A percentile compares a stretch with the other conserved stretches of the same genome.
Evolutionary conservation across 1,140 invertebrate genomes (phyloP).

Genomic region (Augochlora pura): DNA sequence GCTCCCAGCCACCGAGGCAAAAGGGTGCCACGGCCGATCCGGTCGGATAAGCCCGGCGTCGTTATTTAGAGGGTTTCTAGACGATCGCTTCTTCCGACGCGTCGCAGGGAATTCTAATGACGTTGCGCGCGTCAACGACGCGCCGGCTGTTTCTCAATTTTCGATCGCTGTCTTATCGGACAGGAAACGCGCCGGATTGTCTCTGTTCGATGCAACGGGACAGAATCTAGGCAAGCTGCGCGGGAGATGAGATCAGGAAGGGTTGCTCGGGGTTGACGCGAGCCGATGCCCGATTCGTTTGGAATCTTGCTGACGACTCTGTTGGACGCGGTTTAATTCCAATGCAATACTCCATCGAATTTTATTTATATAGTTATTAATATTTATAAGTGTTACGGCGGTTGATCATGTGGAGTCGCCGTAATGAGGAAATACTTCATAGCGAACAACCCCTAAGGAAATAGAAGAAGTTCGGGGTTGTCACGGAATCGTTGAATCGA

Average conservation of each 20-base stretch:
- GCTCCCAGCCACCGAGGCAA: conserved; percentile 39
- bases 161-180: conserved; percentile 3
- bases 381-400: no score
- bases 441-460: no score
- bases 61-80: conserved; percentile 71
- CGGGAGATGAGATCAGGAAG: neutral
- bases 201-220: neutral
- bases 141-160: conserved; percentile 12
- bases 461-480: no score
- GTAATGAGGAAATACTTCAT: no score
- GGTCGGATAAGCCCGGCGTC: conserved; percentile 59
- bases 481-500: no score
- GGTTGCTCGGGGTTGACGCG: no score
- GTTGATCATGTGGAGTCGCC: no score
- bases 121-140: conserved; percentile 9
- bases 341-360: no score
- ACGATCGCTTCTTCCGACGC: conserved; percentile 69
- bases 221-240: neutral
- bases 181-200: conserved; percentile 12
- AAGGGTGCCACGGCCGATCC: conserved; percentile 65
- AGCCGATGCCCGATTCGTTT: no score
- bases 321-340: no score
- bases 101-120: conserved; percentile 53
- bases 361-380: no score
- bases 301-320: no score